Conservation (phyloP, 2,797 vertebrate species). For the Mus minutoides region DNA sequence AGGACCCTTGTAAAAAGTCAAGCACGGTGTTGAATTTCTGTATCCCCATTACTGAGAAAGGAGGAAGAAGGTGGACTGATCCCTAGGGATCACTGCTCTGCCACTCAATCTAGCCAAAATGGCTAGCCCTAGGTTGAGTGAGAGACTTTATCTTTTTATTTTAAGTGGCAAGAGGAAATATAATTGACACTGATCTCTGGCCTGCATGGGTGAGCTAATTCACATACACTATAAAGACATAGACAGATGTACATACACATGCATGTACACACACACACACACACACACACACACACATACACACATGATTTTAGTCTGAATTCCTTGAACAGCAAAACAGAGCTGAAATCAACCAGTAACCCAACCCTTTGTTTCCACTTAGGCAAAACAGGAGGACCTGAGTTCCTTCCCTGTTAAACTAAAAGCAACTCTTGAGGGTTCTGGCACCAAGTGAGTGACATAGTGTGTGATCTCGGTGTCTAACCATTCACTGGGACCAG, state of each 20-base stretch:
- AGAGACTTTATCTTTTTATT: background rate
- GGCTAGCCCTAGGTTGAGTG: background rate
- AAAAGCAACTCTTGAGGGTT: background rate
- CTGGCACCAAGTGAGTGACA: background rate
- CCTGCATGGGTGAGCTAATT: background rate
- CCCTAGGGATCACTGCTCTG: background rate
- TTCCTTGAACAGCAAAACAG: conserved; percentile 1
- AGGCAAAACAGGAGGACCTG: background rate
- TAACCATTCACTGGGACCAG: background rate
- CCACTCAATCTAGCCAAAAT: background rate
- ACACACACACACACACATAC: background rate
- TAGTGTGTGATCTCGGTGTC: too few relatives aligned
- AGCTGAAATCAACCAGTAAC: background rate
- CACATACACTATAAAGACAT: background rate
- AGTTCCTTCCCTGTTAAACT: background rate
- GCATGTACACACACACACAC: background rate
- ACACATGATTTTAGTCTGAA: background rate
- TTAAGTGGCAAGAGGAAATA: background rate
- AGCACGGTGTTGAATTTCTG: background rate
- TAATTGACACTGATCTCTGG: background rate
- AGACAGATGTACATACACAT: background rate
- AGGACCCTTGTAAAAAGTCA: background rate
- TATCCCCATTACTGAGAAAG: background rate
- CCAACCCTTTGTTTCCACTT: background rate
- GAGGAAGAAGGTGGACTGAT: background rate